Evolutionary conservation across 2,888 invertebrate genomes (phyloP), one percentile per base, ranked within the genome.

Genomic region (Metopia argyrocephala): DNA sequence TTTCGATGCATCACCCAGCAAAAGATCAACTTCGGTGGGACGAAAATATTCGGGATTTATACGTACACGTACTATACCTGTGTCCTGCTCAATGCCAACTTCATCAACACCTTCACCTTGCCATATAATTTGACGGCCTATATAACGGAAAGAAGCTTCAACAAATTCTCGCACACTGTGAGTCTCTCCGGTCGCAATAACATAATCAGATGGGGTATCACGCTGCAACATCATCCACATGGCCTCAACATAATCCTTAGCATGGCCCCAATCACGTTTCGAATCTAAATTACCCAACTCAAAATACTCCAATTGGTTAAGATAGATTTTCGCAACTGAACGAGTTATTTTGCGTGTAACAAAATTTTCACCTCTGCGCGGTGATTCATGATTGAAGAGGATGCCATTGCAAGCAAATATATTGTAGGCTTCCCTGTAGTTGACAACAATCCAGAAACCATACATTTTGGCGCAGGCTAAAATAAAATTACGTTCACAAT

Each of bases 161-260:
- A 99, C 97, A 92, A 99, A 99, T 91, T 99, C 97, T 12, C 97
- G 92, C 0, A 99, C 99, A 89, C 97, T 98, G 91, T 98, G 98
- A 15, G 95, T 93, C 89, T 97, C 96, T 0, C 98, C 98, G 0
- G 98, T 98, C 5, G 99, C 98, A 85, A 99, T 97, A 5, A 99
- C 99, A 92, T 95, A 99, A 91, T 99, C 99, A 66, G 98, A 96
- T 0, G 99, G 96, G 45, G 91, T 90, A 0, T 97, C 94, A 87
- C 96, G 95, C 89, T 99, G 99, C 18, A 99, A 92, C 97, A 99
- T 99, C 89, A 98, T 91, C 98, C 99, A 99, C 99, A 99, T 99
- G 0, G 98, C 99, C 95, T 98, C 96, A 6, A 98, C 96, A 90
- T 98, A 98, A 91, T 98, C 98, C 90, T 94, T 96, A 1, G 97